Base-by-base conservation (phyloP, 2,113 vertebrate genomes). In the Megaceryle torquata region DNA sequence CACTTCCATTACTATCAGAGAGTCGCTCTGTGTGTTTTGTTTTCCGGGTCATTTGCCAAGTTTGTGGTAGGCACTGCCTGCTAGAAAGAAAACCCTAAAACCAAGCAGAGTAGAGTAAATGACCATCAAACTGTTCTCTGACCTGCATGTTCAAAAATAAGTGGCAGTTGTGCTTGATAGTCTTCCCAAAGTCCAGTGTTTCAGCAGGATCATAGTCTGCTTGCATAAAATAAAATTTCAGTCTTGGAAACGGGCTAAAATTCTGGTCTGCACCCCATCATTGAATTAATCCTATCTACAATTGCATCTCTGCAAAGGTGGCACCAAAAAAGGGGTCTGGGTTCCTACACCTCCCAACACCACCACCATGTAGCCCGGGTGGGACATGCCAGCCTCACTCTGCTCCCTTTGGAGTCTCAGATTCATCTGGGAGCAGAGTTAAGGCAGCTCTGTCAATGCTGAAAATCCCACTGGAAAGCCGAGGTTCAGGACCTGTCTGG, bases 331-430 rank as follows among this genome's bases (percentile, higher is more conserved):
- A 72, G 35, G 13, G 31, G 13, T 67, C 77, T 19, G 28, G 20
- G 16, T 1, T 50, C 43, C 56, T 44, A 35, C 26, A 77, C 33
- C 25, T 41, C 5, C 16, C 6, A 4, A 4, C 64, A 25, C 5
- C 41, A 14, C 3, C 1, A 1, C 64, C 51, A 41, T 48, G 6
- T 9, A 33, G 48, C 53, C 33, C 9, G 15, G 8, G 14, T 21
- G 59, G n/a, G 37, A 72, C 48, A 24, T 0, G 0, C 5, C 1
- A 2, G 18, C 18, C 21, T 31, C 2, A 0, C 44, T 46, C n/a
- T 71, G 15, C 11, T 48, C 53, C 50, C 72, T 68, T 25, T 0
- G 1, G 10, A 48, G 8, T 8, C 1, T 0, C 81, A 28, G 56
- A 28, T n/a, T 43, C 1, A 0, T 5, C 8, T 14, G 26, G 39